phyloP scores from a whole-genome alignment of 2,797 vertebrate genomes.

The Pseudomugil tenellus region DNA sequence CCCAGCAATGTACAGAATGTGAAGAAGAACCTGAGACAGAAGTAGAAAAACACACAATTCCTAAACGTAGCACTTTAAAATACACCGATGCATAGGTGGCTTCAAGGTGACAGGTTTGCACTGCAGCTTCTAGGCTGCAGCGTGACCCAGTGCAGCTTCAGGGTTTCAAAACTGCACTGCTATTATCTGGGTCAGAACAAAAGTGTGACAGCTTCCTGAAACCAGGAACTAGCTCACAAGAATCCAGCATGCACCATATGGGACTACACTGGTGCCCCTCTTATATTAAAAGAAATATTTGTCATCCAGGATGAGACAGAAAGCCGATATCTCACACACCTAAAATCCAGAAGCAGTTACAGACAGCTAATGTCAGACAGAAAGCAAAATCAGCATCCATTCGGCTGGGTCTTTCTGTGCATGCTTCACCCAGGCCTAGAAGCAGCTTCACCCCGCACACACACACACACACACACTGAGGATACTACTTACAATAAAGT shows the following conservation, averaged over 20 bases:
- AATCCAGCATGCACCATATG: neutral
- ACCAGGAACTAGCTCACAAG: slow-evolving; percentile 11
- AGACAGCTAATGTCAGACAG: slow-evolving; percentile 49
- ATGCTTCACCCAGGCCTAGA: slow-evolving; percentile 28
- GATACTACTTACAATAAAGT: slow-evolving; percentile 22
- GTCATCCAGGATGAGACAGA: slow-evolving; percentile 7
- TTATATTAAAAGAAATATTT: slow-evolving; percentile 5
- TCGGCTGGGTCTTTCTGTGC: slow-evolving; percentile 18
- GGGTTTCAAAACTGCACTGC: slow-evolving; percentile 9
- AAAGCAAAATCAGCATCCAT: slow-evolving; percentile 39
- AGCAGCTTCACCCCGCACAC: slow-evolving; percentile 3
- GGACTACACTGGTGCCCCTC: slow-evolving; percentile 13
- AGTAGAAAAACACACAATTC: neutral
- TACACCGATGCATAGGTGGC: slow-evolving; percentile 10
- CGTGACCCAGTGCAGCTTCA: slow-evolving; percentile 5
- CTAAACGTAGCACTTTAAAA: neutral
- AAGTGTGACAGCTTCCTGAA: neutral
- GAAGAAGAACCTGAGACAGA: neutral
- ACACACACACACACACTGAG: neutral
- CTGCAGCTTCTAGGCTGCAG: slow-evolving; percentile 15
- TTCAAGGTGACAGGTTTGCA: slow-evolving; percentile 48
- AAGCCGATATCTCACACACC: slow-evolving; percentile 1
- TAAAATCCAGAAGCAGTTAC: slow-evolving; percentile 30
- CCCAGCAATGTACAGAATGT: neutral
- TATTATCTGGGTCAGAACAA: slow-evolving; percentile 46